Percentiles rank a stretch among this genome's conserved stretches.
Evolutionary conservation across 2,797 vertebrate species (phyloP).

Genomic region (Cephalopachus bancanus): DNA sequence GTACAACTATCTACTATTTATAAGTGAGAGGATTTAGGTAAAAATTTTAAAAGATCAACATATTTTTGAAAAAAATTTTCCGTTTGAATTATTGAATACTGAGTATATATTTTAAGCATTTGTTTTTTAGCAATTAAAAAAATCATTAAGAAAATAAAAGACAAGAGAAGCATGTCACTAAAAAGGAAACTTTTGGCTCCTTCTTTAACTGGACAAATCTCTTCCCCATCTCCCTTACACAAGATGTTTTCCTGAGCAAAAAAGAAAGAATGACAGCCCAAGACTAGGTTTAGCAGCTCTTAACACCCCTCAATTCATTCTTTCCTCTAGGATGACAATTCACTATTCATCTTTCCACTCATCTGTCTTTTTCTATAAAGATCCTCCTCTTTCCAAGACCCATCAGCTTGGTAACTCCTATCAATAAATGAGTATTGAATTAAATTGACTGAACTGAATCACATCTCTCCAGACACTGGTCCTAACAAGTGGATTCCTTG

Average conservation of each 20-base stretch:
- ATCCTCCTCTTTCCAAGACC: slow-evolving; percentile 35
- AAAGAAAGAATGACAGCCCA: not conserved
- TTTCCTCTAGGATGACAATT: slow-evolving; percentile 4
- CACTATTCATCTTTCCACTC: not conserved
- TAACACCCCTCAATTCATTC: not conserved
- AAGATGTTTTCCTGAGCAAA: not conserved
- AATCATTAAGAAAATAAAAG: slow-evolving; percentile 10
- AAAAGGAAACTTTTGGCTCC: not conserved
- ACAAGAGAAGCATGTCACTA: not conserved
- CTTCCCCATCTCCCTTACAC: not conserved
- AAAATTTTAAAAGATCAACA: not conserved
- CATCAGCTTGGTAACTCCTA: not conserved
- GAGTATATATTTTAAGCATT: not conserved
- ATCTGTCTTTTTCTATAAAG: slow-evolving; percentile 42
- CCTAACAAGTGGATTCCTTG: not conserved
- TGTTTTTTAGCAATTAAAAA: not conserved
- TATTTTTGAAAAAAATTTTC: slow-evolving; percentile 3
- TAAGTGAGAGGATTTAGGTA: not conserved
- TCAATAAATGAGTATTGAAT: slow-evolving; percentile 39
- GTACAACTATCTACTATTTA: not conserved
- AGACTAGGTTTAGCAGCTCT: not conserved
- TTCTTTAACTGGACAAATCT: not conserved
- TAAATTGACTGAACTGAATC: slow-evolving; percentile 38
- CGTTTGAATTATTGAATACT: slow-evolving; percentile 54
- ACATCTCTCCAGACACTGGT: not conserved